Evolutionary conservation across 1,140 invertebrate species (phyloP), one percentile per base, ranked within the genome.

Genomic region (Sycophila sp.): DNA sequence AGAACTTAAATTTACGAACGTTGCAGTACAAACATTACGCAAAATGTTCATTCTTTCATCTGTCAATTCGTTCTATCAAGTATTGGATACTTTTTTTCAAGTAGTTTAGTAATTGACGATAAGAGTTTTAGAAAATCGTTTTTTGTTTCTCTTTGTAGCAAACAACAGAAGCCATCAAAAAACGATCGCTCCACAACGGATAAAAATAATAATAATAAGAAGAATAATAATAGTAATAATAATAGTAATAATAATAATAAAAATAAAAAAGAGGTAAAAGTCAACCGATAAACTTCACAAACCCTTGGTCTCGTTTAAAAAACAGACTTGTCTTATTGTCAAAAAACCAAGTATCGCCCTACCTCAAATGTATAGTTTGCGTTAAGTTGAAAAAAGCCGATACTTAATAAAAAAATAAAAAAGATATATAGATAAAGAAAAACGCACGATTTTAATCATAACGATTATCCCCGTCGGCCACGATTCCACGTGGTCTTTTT

Each of bases 41-140:
- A 2, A 65, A 65, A 55, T 17, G n/a, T 30, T 10, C 40, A 45
- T 28, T 47, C 17, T 38, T 68, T 4, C 42, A n/a, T 49, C 28
- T 68, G 65, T 58, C 65, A 68, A 59, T 58, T 68, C 53, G 42
- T 51, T 59, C 40, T 68, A 49, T 49, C 30, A 42, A 68, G 65
- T 19, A 59, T 68, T 19, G 22, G 45, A 49, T 38, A 49, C 19
- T 38, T 68, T 45, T 38, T 22, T 24, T 49, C 26, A 47, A 47
- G 34, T 62, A 51, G 45, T 22, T 69, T 60, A 60, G 56, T 69
- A 69, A 62, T 69, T 60, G 56, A 60, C 34, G 34, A 60, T 69
- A 32, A 68, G 66, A 69, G 56, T 60, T 60, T 60, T 60, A 53
- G 40, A 62, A 60, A 60, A 69, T 60, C 66, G 40, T 53, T 69